These are phyloP conservation scores for Steinernema carpocapsae DNA, from an alignment of 2,888 invertebrate species.

Conservation along the genomic window DNA sequence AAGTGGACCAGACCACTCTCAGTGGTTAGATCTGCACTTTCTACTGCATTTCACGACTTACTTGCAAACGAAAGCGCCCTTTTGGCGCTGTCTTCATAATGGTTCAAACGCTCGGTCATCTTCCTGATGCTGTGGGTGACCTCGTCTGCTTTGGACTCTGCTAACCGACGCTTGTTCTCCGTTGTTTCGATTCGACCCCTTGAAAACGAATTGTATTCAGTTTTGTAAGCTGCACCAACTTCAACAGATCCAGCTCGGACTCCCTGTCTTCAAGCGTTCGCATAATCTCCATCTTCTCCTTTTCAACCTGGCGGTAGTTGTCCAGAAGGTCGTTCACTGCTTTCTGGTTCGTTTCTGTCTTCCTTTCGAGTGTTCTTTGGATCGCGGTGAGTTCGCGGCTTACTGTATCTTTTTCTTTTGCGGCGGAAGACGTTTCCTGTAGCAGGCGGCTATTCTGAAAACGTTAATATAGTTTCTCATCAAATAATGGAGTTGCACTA, in stretches of 20 bases:
- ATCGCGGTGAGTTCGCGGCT: not conserved
- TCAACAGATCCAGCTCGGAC: constrained; percentile 33
- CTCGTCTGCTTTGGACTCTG: not conserved
- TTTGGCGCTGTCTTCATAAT: constrained; percentile 24
- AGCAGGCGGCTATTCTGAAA: constrained; percentile 20
- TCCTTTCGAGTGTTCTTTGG: constrained; percentile 29
- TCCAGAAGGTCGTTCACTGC: constrained; percentile 36
- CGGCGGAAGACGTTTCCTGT: constrained; percentile 2
- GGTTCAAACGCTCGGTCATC: constrained; percentile 11
- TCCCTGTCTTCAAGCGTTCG: constrained; percentile 32
- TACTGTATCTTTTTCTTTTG: constrained; percentile 2
- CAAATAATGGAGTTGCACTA: not conserved
- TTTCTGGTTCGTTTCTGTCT: constrained; percentile 37
- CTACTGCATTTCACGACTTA: too few relatives aligned
- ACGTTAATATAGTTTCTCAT: not conserved
- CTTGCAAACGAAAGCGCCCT: constrained; percentile 10
- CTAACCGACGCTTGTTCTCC: not conserved
- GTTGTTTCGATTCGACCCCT: not conserved
- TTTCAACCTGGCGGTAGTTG: constrained; percentile 37
- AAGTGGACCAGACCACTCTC: too few relatives aligned
- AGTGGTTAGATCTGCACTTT: too few relatives aligned
- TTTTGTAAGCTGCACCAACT: constrained; percentile 1
- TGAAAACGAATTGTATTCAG: too few relatives aligned
- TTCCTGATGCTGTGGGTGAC: not conserved
- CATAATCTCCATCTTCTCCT: constrained; percentile 34